Evolutionary conservation across 1,140 invertebrate genomes (phyloP).

Genomic region (Drosophila kikkawai): DNA sequence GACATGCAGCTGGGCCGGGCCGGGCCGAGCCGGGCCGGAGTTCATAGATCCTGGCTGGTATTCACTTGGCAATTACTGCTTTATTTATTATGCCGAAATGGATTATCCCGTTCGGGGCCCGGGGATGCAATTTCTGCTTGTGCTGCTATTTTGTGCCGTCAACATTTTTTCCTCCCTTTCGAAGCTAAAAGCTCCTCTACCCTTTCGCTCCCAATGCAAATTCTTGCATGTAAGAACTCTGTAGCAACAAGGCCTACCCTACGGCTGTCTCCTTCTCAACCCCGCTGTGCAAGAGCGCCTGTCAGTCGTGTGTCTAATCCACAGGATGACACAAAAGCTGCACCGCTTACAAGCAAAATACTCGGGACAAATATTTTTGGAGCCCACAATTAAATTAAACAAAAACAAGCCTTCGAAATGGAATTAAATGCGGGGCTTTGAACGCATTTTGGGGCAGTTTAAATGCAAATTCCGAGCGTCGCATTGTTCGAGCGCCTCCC

Average conservation of each 20-base stretch:
- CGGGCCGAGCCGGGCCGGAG: constrained; percentile 23
- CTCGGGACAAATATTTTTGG: constrained; percentile 12
- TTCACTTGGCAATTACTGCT: constrained; percentile 81
- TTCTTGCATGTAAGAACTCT: constrained; percentile 25
- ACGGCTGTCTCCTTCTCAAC: constrained; percentile 7
- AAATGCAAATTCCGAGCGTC: constrained; percentile 40
- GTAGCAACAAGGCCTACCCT: constrained; percentile 30
- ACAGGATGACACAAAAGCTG: not conserved
- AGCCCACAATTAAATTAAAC: constrained; percentile 33
- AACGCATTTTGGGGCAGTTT: constrained; percentile 25
- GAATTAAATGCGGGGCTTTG: constrained; percentile 17
- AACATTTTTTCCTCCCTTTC: constrained; percentile 47
- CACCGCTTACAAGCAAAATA: constrained; percentile 21
- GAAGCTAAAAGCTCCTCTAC: not conserved
- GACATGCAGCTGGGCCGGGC: constrained; percentile 8
- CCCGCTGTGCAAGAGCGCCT: not conserved
- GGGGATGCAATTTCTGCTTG: constrained; percentile 70
- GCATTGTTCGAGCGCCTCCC: constrained; percentile 19
- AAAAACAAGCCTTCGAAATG: constrained; percentile 12
- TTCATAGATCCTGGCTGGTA: constrained; percentile 59
- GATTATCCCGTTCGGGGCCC: constrained; percentile 73
- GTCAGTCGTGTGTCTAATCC: constrained; percentile 29
- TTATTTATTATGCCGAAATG: constrained; percentile 84
- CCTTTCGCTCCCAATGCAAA: constrained; percentile 13
- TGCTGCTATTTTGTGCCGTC: constrained; percentile 63